These are phyloP conservation scores for Acanthaster planci DNA, from an alignment of 35 echinoderm and acorn worm species.

Conservation along the genomic window DNA sequence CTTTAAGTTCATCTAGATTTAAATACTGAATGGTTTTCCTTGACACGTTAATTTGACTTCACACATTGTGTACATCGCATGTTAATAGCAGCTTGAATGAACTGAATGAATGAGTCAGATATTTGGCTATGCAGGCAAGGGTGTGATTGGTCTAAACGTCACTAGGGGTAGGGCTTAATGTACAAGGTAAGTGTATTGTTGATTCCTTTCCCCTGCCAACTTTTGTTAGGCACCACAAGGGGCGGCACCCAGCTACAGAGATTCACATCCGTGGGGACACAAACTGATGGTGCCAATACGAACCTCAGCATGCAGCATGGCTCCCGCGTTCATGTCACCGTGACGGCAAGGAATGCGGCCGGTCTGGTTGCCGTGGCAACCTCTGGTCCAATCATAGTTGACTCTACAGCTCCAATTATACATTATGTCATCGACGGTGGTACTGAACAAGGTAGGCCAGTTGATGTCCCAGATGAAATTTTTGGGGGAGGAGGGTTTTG, in stretches of 20 bases:
- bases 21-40: too few species aligned
- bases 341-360: constrained; percentile 3
- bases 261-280: constrained; percentile 31
- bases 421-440: background rate
- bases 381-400: background rate
- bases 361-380: background rate
- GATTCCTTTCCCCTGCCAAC: background rate
- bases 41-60: too few species aligned
- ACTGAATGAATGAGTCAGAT: too few species aligned
- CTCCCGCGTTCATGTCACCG: background rate
- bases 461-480: too few species aligned
- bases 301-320: background rate
- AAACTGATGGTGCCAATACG: background rate
- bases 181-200: too few species aligned
- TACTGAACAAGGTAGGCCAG: background rate
- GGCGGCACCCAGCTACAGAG: constrained; percentile 48
- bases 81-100: too few species aligned
- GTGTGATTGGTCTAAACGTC: too few species aligned
- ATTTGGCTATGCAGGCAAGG: too few species aligned
- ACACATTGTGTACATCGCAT: too few species aligned
- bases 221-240: background rate
- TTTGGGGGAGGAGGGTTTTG: too few species aligned
- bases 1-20: too few species aligned
- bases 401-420: constrained; percentile 33
- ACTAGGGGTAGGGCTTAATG: too few species aligned